Conservation (phyloP, 1,140 invertebrate species). For the Euschistus heros region DNA sequence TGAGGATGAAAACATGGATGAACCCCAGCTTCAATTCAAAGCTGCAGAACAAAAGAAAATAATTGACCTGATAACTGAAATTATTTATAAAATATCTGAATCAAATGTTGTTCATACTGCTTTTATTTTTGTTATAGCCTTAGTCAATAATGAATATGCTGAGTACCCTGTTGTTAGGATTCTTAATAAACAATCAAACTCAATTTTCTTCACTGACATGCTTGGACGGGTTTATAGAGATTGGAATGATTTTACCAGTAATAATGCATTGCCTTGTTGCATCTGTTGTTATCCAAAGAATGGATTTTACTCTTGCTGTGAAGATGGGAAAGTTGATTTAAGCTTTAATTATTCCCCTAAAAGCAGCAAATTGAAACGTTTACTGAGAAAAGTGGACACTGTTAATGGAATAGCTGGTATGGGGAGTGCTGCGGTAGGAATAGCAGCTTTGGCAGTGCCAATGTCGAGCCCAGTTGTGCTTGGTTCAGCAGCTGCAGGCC, state of each 20-base stretch:
- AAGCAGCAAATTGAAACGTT: neutral
- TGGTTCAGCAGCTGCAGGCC: neutral
- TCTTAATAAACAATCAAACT: neutral
- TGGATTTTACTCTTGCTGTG: neutral
- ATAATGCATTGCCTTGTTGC: neutral
- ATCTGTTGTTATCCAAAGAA: constrained; percentile 1
- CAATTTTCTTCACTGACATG: neutral
- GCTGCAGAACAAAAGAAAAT: neutral
- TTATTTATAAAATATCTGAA: neutral
- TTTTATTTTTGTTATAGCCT: constrained; percentile 8
- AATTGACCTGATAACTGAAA: neutral
- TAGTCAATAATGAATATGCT: neutral
- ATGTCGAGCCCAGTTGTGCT: neutral
- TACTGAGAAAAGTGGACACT: neutral
- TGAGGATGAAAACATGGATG: neutral
- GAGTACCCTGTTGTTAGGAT: neutral
- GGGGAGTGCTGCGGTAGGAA: neutral
- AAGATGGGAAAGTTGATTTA: neutral
- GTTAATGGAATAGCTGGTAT: neutral
- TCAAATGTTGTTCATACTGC: neutral
- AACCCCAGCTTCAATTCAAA: neutral
- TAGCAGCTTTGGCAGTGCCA: neutral
- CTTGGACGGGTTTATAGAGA: neutral
- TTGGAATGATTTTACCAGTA: neutral
- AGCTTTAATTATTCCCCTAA: neutral